A percentile compares a stretch with the other conserved stretches of the same genome.
phyloP scores from a whole-genome alignment of 2,888 invertebrate species.

The Ryuthela nishihirai region DNA sequence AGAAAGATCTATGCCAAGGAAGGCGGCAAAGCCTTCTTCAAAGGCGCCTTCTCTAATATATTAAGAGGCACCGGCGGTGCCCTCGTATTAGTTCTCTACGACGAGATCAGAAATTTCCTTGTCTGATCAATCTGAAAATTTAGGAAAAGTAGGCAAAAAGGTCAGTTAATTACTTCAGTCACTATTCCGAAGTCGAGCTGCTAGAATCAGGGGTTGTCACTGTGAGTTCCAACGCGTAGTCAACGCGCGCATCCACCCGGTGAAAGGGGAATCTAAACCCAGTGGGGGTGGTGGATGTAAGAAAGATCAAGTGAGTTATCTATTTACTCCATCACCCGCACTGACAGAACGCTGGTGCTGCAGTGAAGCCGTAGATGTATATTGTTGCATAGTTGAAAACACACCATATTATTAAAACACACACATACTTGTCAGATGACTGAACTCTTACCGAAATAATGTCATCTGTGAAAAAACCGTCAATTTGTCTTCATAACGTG shows the following conservation, averaged over 20 bases:
- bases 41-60: slow-evolving; percentile 50
- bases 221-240: too few species aligned
- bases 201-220: too few species aligned
- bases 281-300: neutral
- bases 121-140: slow-evolving; percentile 25
- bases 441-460: too few species aligned
- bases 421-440: too few species aligned
- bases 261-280: too few species aligned
- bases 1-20: slow-evolving; percentile 53
- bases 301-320: slow-evolving; percentile 9
- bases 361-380: slow-evolving; percentile 26
- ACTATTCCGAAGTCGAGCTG: too few species aligned
- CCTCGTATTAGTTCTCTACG: slow-evolving; percentile 52
- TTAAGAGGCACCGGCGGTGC: slow-evolving; percentile 53
- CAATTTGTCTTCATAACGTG: too few species aligned
- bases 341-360: slow-evolving; percentile 1
- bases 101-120: slow-evolving; percentile 48
- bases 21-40: slow-evolving; percentile 45
- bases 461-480: too few species aligned
- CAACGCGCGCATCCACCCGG: too few species aligned
- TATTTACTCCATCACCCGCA: slow-evolving; percentile 2
- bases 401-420: too few species aligned
- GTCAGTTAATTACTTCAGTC: too few species aligned
- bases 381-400: slow-evolving; percentile 34
- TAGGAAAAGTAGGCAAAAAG: too few species aligned